Evolutionary conservation across 2,888 invertebrate species (phyloP), one percentile per base, ranked within the genome.

Genomic region (Iselma pallidipennis): DNA sequence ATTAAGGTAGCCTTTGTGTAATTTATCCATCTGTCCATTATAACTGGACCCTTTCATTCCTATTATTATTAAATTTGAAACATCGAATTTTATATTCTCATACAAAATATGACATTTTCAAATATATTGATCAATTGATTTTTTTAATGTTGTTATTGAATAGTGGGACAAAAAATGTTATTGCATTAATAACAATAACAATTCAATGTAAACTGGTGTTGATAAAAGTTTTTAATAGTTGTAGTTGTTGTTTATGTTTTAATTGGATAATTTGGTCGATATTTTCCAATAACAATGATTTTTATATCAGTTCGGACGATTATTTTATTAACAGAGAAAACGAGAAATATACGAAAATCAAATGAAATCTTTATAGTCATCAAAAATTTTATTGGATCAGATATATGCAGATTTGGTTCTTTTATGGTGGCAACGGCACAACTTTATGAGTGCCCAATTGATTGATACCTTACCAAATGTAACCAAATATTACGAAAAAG

Each of bases 1-100:
- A 57, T 45, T 49, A 52, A 48, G 54, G 25, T 25, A 60, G 49
- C 57, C 55, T 55, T 61, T 49, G 51, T 61, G 57, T 59, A 58
- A 59, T 58, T 62, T 62, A 62, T 62, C 55, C 59, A 53, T 55
- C 51, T 62, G 62, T 62, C 62, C 58, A 62, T 62, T 62, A 62
- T 50, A 37, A 51, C 33, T 52, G 7, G 48, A 62, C 62, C 62
- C 62, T 62, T n/a, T n/a, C n/a, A n/a, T n/a, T n/a, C n/a, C n/a
- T n/a, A n/a, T n/a, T n/a, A n/a, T n/a, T n/a, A n/a, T n/a, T n/a
- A n/a, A n/a, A n/a, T n/a, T n/a, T n/a, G n/a, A n/a, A n/a, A n/a
- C n/a, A n/a, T n/a, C n/a, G n/a, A n/a, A n/a, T n/a, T n/a, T n/a
- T n/a, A n/a, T n/a, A n/a, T n/a, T n/a, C n/a, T n/a, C n/a, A n/a